Evolutionary conservation across 2,113 vertebrate species (phyloP), one percentile per base, ranked within the genome.

Genomic region (Sula dactylatra): DNA sequence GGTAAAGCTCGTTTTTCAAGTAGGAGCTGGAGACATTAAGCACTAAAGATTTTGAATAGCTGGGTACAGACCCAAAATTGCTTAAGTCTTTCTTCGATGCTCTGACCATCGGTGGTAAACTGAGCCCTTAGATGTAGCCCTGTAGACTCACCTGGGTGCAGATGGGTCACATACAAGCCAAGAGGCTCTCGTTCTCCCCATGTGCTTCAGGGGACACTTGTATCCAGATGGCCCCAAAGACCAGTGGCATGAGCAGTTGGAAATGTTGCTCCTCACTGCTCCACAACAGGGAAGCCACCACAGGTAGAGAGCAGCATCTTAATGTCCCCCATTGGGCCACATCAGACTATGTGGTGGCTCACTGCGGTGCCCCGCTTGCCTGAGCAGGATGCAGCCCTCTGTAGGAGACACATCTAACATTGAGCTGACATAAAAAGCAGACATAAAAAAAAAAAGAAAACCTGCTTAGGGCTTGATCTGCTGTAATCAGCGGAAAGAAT

Each of bases 401-500:
- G 4, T 3, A 42, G 58, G 50, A 94, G 73, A 44, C 44, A 58
- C n/a, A 47, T 47, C 65, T 67, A 82, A 74, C 77, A 89, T 31
- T 16, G 5, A 65, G 70, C 84, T 91, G 89, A 76, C 62, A 55
- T 76, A 84, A 93, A 92, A 93, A 80, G 54, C 78, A 90, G 70
- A 65, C 70, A 91, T 72, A 19, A 59, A 95, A 94, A 45, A 94
- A 45, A 45, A 95, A 77, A 76, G 61, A 89, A 88, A 97, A 91
- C 77, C 88, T 94, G 93, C 96, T 95, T 64, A 90, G 78, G 82
- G 91, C 84, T 90, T 93, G 82, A 93, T 95, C 94, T 95, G 87
- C 95, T 97, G 89, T 94, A 97, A 97, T 97, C 94, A 97, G 95
- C 91, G 3, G 87, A 97, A 97, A 97, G 84, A 96, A 95, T 96